These are phyloP conservation scores for Coluber constrictor DNA, from an alignment of 2,797 vertebrate species.

Conservation along the genomic window DNA sequence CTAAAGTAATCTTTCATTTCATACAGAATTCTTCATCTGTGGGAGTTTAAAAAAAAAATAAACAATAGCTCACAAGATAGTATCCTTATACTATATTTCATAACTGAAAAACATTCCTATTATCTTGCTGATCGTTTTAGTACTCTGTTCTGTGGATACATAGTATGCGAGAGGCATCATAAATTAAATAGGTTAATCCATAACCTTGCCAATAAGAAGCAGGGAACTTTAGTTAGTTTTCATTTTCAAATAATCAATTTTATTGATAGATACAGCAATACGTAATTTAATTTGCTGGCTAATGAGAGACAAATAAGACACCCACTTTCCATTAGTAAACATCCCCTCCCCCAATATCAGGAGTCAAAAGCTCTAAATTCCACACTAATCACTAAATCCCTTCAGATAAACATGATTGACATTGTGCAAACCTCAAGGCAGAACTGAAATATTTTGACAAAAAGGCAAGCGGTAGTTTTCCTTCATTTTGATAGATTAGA, in stretches of 20 bases:
- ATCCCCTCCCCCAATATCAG: background rate
- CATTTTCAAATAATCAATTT: background rate
- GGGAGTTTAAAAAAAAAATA: background rate
- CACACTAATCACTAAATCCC: background rate
- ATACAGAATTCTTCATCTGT: conserved; percentile 1
- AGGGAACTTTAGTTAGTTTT: background rate
- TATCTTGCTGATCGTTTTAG: background rate
- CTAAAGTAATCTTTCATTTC: conserved; percentile 1
- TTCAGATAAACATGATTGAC: background rate
- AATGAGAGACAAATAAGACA: background rate
- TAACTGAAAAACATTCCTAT: background rate
- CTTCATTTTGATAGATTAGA: conserved; percentile 17
- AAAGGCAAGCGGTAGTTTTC: background rate
- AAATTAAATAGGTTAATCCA: background rate
- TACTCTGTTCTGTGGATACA: background rate
- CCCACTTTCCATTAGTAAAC: background rate
- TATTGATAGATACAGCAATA: background rate
- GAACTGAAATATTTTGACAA: conserved; percentile 6
- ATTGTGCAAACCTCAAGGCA: background rate
- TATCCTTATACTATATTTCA: background rate
- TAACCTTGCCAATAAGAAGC: background rate
- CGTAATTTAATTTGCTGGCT: background rate
- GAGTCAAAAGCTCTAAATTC: background rate
- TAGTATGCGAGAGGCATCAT: background rate
- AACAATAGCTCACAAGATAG: background rate